Percentiles rank a stretch among this genome's conserved stretches.
Evolutionary conservation across 92 coral and sea anemone species (phyloP).

Genomic region (Micromussa lordhowensis): DNA sequence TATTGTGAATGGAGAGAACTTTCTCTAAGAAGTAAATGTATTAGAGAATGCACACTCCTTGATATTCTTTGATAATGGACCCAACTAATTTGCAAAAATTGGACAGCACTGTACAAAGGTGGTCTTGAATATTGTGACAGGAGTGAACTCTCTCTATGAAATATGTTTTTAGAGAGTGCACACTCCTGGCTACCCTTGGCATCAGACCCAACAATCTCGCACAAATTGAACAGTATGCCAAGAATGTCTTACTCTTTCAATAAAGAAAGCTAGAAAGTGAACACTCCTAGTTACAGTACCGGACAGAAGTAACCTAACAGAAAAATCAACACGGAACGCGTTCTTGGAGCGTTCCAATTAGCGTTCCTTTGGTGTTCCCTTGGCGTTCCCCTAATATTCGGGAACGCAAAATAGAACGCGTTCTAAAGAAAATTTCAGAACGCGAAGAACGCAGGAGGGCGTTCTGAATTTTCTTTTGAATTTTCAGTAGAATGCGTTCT

Average conservation of each 20-base stretch:
- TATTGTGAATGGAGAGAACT: conserved; percentile 11
- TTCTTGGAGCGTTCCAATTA: no score
- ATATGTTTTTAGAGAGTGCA: background rate
- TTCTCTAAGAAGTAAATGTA: conserved; percentile 8
- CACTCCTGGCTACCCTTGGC: background rate
- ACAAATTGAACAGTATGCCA: background rate
- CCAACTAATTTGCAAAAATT: background rate
- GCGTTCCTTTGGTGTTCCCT: no score
- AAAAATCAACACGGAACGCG: no score
- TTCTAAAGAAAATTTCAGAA: no score
- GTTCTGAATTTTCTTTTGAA: no score
- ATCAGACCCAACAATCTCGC: background rate
- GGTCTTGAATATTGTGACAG: background rate
- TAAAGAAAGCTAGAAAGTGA: conserved; percentile 4
- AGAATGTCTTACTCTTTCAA: background rate
- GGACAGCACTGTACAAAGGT: background rate
- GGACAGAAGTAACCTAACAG: no score
- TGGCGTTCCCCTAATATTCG: no score
- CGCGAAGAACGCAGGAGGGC: no score
- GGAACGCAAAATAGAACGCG: no score
- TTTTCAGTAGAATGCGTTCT: no score
- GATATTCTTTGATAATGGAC: background rate
- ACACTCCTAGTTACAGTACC: background rate
- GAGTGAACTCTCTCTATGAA: conserved; percentile 34
- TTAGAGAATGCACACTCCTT: background rate